Evolutionary conservation across 2,797 vertebrate genomes (phyloP), one percentile per base, ranked within the genome.

Genomic region (Arnoldichthys spilopterus): DNA sequence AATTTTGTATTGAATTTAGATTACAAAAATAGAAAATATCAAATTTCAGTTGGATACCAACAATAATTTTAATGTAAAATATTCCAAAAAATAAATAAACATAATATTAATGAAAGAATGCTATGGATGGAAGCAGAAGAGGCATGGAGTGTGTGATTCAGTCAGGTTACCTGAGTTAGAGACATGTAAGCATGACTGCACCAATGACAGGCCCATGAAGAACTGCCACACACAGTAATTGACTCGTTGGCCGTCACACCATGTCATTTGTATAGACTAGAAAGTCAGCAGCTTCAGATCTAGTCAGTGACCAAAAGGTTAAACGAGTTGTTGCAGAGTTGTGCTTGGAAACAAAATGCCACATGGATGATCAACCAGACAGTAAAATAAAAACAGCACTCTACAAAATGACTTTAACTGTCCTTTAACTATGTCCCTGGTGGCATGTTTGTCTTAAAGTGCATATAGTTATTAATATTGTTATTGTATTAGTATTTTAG

Each of bases 341-440:
- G 82, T 69, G 74, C 62, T 70, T 61, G 81, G 77, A 74, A 81
- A 68, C 40, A 76, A 79, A 28, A 84, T 88, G 84, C 85, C 86
- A 88, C 87, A 90, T 87, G 89, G 88, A 85, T 91, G 80, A 89
- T 90, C 89, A 79, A 69, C 64, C 79, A 76, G 56, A 43, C 32
- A 53, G 51, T 59, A 78, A 80, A 78, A 80, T 49, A 54, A 78
- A 45, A 45, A 62, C 59, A 11, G 37, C 54, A 69, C 9, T 30
- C 72, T 70, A 12, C 64, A 28, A 40, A 79, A 43, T 71, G 59
- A 54, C 67, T 72, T 66, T 47, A 6, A 40, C 56, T 79, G 79
- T 83, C 84, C 78, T 85, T 83, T 85, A 74, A 76, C 34, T 47
- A 63, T 7, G 32, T n/a, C n/a, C 32, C 32, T 34, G 22, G 22